Evolutionary conservation across 2,797 vertebrate genomes (phyloP), one percentile per base, ranked within the genome.

Genomic region (Lycodopsis pacificus): DNA sequence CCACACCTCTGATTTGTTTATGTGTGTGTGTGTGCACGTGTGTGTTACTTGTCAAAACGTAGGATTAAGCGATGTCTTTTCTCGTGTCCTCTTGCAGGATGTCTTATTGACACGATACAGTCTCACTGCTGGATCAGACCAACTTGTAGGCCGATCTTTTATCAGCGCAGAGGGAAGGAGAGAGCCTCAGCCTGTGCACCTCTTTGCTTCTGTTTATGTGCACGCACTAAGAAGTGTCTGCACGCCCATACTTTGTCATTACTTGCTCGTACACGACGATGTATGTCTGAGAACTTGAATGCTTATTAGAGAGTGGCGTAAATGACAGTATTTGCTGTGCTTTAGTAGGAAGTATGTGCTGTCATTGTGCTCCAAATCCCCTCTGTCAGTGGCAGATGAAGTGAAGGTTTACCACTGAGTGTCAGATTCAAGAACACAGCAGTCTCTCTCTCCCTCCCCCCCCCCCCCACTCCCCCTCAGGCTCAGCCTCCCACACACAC

Each of bases 401-500:
- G 71, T 74, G 54, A 85, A 91, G 90, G 89, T 91, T 86, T 78
- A 59, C 78, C 73, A 62, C 82, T 76, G 77, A 83, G 74, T 89
- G 88, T 86, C 89, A 86, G 82, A 82, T 72, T 77, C 82, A 88
- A 76, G 73, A 79, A 76, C 81, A 73, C 34, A n/a, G 62, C 46
- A 36, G 65, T 72, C 4, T 78, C 57, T 59, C 38, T 42, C 40
- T 65, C 77, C 40, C 34, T 65, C 69, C 3, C 76, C 57, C 56
- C 32, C 2, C 7, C 34, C 51, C 62, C 38, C 22, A 40, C 73
- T 59, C 57, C 64, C 80, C 89, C 83, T 81, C 83, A 66, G 83
- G 92, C 91, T 85, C 80, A 80, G 75, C 84, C 85, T 86, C 89
- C 82, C 86, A 80, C 89, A 86, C 75, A 75, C 66, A 27, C 87